Percentiles rank a stretch among this genome's conserved stretches.
Evolutionary conservation across 2,888 invertebrate genomes (phyloP).

Genomic region (Caprella mutica): DNA sequence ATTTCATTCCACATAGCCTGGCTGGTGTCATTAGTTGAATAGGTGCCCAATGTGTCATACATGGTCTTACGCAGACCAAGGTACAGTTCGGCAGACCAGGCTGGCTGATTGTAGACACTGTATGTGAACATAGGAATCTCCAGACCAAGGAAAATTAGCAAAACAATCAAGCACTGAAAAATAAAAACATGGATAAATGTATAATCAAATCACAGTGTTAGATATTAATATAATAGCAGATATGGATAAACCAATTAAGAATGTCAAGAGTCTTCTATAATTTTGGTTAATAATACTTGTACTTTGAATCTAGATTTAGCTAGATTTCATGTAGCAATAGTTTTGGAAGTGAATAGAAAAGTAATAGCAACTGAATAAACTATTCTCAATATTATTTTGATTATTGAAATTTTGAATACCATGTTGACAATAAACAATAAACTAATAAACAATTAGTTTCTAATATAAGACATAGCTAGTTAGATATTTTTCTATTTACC

Average conservation of each 20-base stretch:
- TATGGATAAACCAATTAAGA: too few species aligned
- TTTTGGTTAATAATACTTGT: too few species aligned
- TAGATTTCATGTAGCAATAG: too few species aligned
- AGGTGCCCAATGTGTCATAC: constrained; percentile 11
- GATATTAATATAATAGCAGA: neutral
- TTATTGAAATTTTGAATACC: too few species aligned
- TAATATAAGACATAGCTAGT: too few species aligned
- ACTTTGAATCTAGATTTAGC: too few species aligned
- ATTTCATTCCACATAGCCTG: constrained; percentile 32
- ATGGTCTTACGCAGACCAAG: constrained; percentile 18
- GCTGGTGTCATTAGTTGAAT: constrained; percentile 22
- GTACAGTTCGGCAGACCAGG: constrained; percentile 12
- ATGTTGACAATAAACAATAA: too few species aligned
- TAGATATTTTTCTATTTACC: constrained; percentile 11
- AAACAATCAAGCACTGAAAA: constrained; percentile 19
- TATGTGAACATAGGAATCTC: constrained; percentile 13
- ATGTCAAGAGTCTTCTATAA: too few species aligned
- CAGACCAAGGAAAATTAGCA: constrained; percentile 16
- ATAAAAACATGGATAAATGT: neutral
- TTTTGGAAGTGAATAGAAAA: too few species aligned
- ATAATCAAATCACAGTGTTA: neutral
- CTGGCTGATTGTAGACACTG: constrained; percentile 12
- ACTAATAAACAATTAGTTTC: too few species aligned
- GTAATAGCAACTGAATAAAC: too few species aligned
- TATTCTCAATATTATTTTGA: too few species aligned